Evolutionary conservation across 2,797 vertebrate species (phyloP).

Genomic region (Streptopelia turtur): DNA sequence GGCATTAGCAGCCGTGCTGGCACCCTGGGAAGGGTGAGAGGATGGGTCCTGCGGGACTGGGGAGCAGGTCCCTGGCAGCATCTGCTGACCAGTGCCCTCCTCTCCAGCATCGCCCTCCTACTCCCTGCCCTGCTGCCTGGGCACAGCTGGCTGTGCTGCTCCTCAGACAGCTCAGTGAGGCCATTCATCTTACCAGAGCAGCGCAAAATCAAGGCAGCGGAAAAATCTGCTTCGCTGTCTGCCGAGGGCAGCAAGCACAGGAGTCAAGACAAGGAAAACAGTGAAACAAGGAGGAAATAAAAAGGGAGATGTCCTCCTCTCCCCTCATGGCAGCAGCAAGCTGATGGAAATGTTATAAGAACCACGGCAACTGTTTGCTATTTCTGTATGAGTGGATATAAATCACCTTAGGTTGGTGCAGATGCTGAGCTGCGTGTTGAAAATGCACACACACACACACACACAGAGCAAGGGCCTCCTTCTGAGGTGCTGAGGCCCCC

Average conservation of each 20-base stretch:
- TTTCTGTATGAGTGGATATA: neutral
- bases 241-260: accelerated
- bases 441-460: neutral
- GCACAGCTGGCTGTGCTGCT: neutral
- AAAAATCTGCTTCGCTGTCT: neutral
- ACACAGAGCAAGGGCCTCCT: neutral
- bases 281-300: neutral
- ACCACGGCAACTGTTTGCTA: neutral
- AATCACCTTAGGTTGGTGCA: neutral
- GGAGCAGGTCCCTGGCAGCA: accelerated
- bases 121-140: neutral
- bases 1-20: neutral
- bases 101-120: neutral
- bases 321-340: neutral
- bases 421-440: neutral
- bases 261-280: neutral
- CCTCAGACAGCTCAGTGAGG: accelerated
- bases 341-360: neutral
- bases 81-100: neutral
- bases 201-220: neutral
- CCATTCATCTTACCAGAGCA: neutral
- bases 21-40: accelerated
- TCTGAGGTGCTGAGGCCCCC: neutral
- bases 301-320: neutral
- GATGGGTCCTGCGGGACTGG: accelerated